Conservation (phyloP, 2,888 invertebrate species). For the Drosophila histrio region DNA sequence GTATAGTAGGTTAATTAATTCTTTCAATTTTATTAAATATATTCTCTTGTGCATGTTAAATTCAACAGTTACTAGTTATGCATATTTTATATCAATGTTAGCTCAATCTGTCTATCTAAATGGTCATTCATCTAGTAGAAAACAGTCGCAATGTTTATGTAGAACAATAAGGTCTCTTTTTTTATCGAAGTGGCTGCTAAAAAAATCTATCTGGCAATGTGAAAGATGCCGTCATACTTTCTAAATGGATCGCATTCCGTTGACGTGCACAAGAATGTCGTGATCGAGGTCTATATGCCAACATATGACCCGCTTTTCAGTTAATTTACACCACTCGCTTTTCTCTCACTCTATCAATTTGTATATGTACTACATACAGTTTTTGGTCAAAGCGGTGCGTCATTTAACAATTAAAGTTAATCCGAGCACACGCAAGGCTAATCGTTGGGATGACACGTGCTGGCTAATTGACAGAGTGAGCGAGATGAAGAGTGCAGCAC, state of each 20-base stretch:
- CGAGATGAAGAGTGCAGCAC: background rate
- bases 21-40: background rate
- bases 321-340: conserved; percentile 3
- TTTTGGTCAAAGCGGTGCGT: conserved; percentile 68
- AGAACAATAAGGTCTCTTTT: too few species aligned
- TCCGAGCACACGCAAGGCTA: conserved; percentile 77
- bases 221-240: conserved; percentile 8
- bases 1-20: background rate
- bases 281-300: conserved; percentile 67
- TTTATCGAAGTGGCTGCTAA: background rate
- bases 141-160: too few species aligned
- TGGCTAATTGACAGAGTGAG: background rate
- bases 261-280: conserved; percentile 31
- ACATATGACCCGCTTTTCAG: conserved; percentile 12
- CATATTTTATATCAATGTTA: too few species aligned
- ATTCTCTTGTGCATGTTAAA: too few species aligned
- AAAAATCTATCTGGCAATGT: background rate
- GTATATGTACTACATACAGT: background rate
- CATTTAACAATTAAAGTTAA: conserved; percentile 79
- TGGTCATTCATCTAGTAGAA: too few species aligned
- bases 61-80: too few species aligned
- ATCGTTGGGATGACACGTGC: conserved; percentile 70
- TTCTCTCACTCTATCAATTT: background rate
- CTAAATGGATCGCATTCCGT: conserved; percentile 61
- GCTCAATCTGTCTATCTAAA: too few species aligned